phyloP scores from a whole-genome alignment of 2,113 vertebrate species.

The Colinus virginianus region DNA sequence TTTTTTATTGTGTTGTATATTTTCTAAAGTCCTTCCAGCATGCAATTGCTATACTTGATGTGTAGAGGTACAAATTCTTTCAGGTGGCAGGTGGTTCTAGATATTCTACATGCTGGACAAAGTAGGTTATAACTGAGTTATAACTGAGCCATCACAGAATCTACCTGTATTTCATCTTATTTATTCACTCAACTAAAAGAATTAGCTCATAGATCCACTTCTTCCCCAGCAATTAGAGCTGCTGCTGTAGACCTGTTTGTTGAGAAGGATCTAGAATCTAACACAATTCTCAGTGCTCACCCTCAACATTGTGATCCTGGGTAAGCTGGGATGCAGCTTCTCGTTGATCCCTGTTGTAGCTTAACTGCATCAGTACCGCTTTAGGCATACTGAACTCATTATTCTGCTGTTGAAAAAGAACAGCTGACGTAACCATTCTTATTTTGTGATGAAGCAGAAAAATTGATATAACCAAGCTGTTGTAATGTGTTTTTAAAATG shows the following conservation, averaged over 20 bases:
- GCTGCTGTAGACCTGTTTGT: background rate
- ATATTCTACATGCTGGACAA: background rate
- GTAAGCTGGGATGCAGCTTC: background rate
- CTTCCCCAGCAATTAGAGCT: background rate
- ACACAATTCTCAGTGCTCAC: background rate
- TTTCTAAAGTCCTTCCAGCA: background rate
- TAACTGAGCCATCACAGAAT: background rate
- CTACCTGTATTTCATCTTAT: background rate
- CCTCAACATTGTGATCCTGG: background rate
- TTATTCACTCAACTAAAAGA: background rate
- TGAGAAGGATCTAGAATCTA: background rate
- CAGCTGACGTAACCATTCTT: background rate
- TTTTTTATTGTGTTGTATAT: background rate
- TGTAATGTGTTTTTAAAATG: background rate
- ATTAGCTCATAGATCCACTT: background rate
- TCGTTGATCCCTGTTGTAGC: background rate
- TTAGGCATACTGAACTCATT: background rate
- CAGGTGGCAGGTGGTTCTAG: background rate
- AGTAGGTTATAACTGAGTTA: background rate
- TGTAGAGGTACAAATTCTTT: background rate
- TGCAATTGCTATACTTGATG: background rate
- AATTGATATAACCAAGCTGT: background rate
- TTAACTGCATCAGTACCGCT: background rate
- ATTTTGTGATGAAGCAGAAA: slow-evolving; percentile 16
- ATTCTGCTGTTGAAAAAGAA: background rate